Percentiles rank a stretch among this genome's conserved stretches.
Evolutionary conservation across 2,113 vertebrate genomes (phyloP).

Genomic region (Chunga burmeisteri): DNA sequence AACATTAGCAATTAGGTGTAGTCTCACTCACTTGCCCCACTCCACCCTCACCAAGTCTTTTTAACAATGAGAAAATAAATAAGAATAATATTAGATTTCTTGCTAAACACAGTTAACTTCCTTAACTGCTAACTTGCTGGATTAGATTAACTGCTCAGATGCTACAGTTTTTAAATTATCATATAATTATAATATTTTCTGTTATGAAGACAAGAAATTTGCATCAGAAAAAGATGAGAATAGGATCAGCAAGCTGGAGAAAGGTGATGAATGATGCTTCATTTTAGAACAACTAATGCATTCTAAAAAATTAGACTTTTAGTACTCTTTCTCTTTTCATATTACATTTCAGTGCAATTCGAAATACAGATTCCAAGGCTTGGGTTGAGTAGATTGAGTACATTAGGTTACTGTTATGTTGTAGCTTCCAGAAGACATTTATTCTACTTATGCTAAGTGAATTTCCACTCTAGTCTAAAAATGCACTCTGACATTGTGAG

Average conservation of each 20-base stretch:
- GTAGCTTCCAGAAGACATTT: neutral
- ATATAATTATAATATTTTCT: neutral
- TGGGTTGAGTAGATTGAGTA: neutral
- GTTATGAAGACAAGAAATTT: neutral
- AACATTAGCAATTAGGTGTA: neutral
- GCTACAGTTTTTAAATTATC: neutral
- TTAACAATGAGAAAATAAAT: neutral
- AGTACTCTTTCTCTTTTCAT: neutral
- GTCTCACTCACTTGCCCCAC: neutral
- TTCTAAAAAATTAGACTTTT: neutral
- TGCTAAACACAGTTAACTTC: neutral
- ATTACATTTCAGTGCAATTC: neutral
- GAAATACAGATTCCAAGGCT: neutral
- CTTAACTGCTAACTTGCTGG: neutral
- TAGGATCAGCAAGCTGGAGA: neutral
- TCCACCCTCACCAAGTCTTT: neutral
- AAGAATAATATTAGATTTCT: neutral
- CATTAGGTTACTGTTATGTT: neutral
- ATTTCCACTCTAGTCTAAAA: neutral
- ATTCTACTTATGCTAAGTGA: neutral
- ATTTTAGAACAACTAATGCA: neutral
- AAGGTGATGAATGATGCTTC: neutral
- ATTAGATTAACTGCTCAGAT: neutral
- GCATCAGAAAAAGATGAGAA: neutral
- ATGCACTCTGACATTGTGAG: neutral